Evolutionary conservation across 2,888 invertebrate genomes (phyloP).

Genomic region (Galeopsomyia nigrocyanea): DNA sequence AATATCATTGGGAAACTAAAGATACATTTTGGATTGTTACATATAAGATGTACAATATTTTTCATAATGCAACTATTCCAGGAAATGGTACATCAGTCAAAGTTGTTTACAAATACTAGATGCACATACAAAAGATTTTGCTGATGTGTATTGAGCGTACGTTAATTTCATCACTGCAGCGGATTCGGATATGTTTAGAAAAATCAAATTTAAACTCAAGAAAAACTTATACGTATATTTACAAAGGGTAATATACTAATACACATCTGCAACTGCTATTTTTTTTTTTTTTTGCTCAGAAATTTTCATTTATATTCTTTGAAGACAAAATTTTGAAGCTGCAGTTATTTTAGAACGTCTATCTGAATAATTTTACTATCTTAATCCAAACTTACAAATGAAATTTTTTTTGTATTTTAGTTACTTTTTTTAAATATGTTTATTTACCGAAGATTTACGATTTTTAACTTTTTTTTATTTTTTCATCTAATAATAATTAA

Average conservation of each 20-base stretch:
- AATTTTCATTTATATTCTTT: conserved; percentile 1
- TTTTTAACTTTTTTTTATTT: conserved; percentile 38
- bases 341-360: conserved; percentile 11
- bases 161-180: too few relatives aligned
- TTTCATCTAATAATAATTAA: conserved; percentile 23
- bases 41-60: conserved; percentile 1
- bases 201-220: too few relatives aligned
- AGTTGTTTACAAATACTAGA: too few relatives aligned
- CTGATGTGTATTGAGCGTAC: too few relatives aligned
- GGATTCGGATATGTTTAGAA: too few relatives aligned
- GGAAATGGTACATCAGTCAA: neutral
- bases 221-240: too few relatives aligned
- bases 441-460: conserved; percentile 26
- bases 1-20: neutral
- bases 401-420: conserved; percentile 35
- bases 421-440: conserved; percentile 29
- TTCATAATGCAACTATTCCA: neutral
- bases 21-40: neutral
- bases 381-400: conserved; percentile 28
- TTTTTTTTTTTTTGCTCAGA: conserved; percentile 15
- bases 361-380: conserved; percentile 15
- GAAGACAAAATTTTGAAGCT: neutral
- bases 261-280: conserved; percentile 7
- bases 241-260: too few relatives aligned
- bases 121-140: too few relatives aligned